Evolutionary conservation across 2,113 vertebrate species (phyloP), one percentile per base, ranked within the genome.

Genomic region (Galemys pyrenaicus): DNA sequence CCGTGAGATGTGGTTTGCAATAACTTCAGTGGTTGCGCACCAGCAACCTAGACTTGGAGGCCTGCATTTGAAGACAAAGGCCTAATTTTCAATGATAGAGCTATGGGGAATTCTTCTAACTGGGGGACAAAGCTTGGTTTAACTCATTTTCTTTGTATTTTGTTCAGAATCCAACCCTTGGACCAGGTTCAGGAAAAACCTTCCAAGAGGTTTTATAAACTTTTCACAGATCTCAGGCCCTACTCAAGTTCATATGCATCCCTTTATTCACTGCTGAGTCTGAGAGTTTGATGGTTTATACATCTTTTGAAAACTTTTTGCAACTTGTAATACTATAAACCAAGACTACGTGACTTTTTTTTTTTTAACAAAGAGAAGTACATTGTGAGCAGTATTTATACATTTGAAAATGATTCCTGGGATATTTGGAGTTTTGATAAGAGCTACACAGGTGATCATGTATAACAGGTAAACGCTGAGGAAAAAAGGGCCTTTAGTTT

Each of bases 1-100:
- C 97, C 97, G 94, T 92, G 89, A 98, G 95, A 97, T 97, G 97
- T 92, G 97, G 94, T 91, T 98, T 97, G 90, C 92, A 96, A 90
- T 87, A 26, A 5, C 97, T 97, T 97, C 64, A 92, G 97, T 94
- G 95, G 94, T 96, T 97, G 83, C 96, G 92, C 91, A 96, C 95
- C 95, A 97, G 91, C 1, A 3, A 79, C 87, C 3, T 28, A 90
- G 85, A 78, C 90, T 94, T 56, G 82, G 94, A 94, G 92, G 81
- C 80, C 95, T 83, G 79, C 78, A 95, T 80, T 62, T 78, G 77
- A 87, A 92, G 85, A 97, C 92, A 97, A 96, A 96, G 89, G 80
- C 62, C 85, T 35, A 96, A 90, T 97, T 96, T 91, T 85, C 92
- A 91, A 22, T 94, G 96, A 96, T 82, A 83, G 93, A 97, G 70